Conservation (phyloP, 2,797 vertebrate genomes). For the Fratercula arctica region DNA sequence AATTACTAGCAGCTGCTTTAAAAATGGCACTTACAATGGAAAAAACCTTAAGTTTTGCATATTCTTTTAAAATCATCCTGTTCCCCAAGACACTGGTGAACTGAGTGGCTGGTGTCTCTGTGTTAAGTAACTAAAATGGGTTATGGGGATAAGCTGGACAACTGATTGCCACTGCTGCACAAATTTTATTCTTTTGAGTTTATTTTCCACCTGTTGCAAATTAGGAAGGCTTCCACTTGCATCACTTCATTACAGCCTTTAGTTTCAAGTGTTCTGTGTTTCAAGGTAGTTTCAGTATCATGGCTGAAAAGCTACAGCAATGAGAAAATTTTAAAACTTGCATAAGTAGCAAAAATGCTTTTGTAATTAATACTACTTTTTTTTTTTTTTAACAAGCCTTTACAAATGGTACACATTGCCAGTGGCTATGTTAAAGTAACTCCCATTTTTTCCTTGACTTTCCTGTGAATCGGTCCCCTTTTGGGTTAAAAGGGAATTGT, state of each 20-base stretch:
- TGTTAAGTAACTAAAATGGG: not conserved
- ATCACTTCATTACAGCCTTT: not conserved
- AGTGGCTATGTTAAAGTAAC: not conserved
- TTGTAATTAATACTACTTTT: not conserved
- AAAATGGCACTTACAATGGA: not conserved
- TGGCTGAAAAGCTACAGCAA: not conserved
- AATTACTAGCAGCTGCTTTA: not conserved
- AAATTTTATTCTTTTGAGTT: not conserved
- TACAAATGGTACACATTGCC: not conserved
- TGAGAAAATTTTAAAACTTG: not conserved
- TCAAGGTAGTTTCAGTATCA: not conserved
- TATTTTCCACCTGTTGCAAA: not conserved
- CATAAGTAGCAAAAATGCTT: not conserved
- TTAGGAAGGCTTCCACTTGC: not conserved
- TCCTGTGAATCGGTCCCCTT: not conserved
- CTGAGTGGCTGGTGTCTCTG: not conserved
- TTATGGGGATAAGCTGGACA: not conserved
- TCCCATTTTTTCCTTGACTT: not conserved
- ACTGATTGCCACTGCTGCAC: not conserved
- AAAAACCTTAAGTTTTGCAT: not conserved
- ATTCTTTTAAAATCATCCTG: not conserved
- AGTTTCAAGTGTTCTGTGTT: not conserved
- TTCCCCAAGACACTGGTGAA: not conserved
- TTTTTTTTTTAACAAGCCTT: not conserved
- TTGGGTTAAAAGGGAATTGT: not conserved